phyloP scores from a whole-genome alignment of 2,888 invertebrate genomes.

The Sabatieria punctata region DNA sequence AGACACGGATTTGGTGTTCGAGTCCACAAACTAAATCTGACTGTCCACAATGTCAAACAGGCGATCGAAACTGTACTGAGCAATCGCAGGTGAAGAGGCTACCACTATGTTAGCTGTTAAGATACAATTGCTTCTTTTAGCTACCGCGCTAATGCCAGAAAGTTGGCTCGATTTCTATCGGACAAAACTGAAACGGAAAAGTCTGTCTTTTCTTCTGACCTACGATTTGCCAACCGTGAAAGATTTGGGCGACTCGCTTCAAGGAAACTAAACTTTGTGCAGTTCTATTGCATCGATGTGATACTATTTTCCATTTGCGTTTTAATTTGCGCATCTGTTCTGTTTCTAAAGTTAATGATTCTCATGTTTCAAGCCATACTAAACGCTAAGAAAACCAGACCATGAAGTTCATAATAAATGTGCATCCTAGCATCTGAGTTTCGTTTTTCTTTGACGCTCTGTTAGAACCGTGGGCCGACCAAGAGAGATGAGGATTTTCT shows the following conservation, averaged over 20 bases:
- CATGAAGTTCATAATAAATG: no score
- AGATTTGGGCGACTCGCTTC: conserved; percentile 20
- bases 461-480: no score
- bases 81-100: conserved; percentile 10
- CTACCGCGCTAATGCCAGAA: conserved; percentile 16
- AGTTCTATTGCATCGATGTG: conserved; percentile 5
- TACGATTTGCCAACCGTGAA: conserved; percentile 18
- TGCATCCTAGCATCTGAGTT: no score
- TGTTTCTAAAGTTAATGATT: no score
- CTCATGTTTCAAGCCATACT: no score
- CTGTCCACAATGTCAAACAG: conserved; percentile 16
- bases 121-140: conserved; percentile 8
- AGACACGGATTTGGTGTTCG: conserved; percentile 21
- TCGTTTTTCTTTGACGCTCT: no score
- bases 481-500: no score
- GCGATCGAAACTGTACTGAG: conserved; percentile 15
- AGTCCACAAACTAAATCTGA: conserved; percentile 21
- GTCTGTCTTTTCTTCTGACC: conserved; percentile 16
- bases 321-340: no score
- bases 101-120: conserved; percentile 2
- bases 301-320: no score
- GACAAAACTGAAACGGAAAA: conserved; percentile 16
- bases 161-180: conserved; percentile 21
- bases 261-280: conserved; percentile 15
- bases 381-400: no score